phyloP scores from a whole-genome alignment of 1,140 invertebrate species.

The Hyposmocoma kahamanoa region DNA sequence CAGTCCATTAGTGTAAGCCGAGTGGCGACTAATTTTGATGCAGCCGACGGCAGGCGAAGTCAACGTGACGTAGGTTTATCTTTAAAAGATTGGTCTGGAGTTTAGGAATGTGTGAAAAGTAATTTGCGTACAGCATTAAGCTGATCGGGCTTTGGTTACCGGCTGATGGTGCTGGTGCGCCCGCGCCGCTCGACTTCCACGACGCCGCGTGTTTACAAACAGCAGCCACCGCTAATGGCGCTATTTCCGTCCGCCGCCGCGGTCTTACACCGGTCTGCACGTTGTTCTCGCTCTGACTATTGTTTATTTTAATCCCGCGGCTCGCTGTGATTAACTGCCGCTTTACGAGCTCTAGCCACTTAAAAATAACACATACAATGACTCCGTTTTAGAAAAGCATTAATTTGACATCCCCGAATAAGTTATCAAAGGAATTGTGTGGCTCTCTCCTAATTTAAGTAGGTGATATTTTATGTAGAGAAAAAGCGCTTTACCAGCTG shows the following conservation, averaged over 20 bases:
- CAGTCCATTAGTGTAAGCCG: conserved; percentile 41
- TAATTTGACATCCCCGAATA: background rate
- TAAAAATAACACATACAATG: conserved; percentile 16
- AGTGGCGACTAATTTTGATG: conserved; percentile 29
- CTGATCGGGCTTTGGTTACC: no score
- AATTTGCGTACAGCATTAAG: no score
- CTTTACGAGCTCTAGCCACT: conserved; percentile 21
- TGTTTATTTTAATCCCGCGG: conserved; percentile 22
- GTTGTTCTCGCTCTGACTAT: conserved; percentile 12
- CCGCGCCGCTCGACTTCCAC: conserved; percentile 10
- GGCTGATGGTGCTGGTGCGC: background rate
- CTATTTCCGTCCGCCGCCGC: conserved; percentile 17
- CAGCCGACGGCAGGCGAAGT: no score
- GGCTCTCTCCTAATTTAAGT: no score
- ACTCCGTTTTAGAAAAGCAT: conserved; percentile 3
- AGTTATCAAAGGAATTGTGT: conserved; percentile 1
- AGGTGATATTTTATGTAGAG: no score
- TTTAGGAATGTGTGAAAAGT: no score
- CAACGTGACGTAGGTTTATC: no score
- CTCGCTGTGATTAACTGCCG: conserved; percentile 20
- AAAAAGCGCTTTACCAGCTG: no score
- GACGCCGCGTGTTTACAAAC: conserved; percentile 39
- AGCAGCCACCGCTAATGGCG: conserved; percentile 30
- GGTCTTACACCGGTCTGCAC: conserved; percentile 6
- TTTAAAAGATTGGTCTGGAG: no score